A percentile compares a stretch with the other conserved stretches of the same genome.
phyloP scores from a whole-genome alignment of 30 jellyfish, hydroid and myxozoan species.

The Pelagia noctiluca region DNA sequence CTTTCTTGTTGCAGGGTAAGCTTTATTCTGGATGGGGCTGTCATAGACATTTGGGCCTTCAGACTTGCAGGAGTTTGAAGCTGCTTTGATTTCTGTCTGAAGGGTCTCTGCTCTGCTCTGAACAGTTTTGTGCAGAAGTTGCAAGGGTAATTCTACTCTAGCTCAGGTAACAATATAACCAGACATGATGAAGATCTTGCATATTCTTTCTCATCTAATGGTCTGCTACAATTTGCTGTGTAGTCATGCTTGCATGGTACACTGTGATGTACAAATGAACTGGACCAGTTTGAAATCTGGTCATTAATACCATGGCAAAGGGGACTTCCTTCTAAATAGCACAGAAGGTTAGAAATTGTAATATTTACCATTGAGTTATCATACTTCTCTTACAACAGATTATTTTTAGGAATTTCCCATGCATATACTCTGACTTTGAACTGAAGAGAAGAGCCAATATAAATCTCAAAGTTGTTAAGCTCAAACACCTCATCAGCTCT shows the following conservation, averaged over 20 bases:
- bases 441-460: not conserved
- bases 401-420: not conserved
- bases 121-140: not conserved
- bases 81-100: slow-evolving; percentile 2
- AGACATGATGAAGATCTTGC: not conserved
- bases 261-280: not conserved
- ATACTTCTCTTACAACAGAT: not conserved
- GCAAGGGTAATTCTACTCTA: slow-evolving; percentile 14
- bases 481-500: not conserved
- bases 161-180: not conserved
- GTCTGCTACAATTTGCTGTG: not conserved
- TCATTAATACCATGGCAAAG: not conserved
- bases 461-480: not conserved
- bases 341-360: not conserved
- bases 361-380: not conserved
- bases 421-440: not conserved
- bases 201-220: slow-evolving; percentile 4
- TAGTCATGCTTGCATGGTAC: not conserved
- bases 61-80: slow-evolving; percentile 49
- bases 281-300: not conserved
- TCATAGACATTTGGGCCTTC: slow-evolving; percentile 57
- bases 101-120: slow-evolving; percentile 12
- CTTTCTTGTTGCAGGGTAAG: slow-evolving; percentile 65
- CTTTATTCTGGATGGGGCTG: slow-evolving; percentile 59
- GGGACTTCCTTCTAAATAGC: not conserved